Conservation (phyloP, 2,113 vertebrate species). For the Semnornis frantzii region DNA sequence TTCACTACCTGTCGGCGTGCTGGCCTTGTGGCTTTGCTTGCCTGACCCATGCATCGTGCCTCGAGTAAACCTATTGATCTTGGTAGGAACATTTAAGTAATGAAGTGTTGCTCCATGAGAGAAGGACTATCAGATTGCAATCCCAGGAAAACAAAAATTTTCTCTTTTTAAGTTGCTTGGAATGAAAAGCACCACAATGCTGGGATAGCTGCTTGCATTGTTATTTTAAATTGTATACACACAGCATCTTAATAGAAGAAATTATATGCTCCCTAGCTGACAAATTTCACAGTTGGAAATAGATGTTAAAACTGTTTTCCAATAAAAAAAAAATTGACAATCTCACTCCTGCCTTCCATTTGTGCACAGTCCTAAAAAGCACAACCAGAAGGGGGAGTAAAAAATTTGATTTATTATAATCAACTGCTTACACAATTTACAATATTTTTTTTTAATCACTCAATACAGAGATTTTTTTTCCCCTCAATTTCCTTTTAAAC, state of each 20-base stretch:
- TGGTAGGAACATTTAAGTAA: background rate
- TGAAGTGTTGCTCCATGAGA: background rate
- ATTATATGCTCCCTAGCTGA: conserved; percentile 66
- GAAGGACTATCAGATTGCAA: background rate
- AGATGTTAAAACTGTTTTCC: conserved; percentile 74
- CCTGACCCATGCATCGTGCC: background rate
- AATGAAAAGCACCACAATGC: background rate
- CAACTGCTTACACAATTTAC: conserved; percentile 10
- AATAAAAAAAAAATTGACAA: conserved; percentile 69
- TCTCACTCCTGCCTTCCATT: conserved; percentile 29
- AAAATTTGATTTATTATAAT: conserved; percentile 51
- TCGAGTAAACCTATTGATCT: background rate
- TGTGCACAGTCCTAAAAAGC: conserved; percentile 26
- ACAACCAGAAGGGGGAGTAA: background rate
- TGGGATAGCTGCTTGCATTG: conserved; percentile 24
- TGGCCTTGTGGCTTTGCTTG: background rate
- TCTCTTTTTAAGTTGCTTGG: background rate
- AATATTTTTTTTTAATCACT: conserved; percentile 47
- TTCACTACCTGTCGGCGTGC: background rate
- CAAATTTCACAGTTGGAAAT: conserved; percentile 73
- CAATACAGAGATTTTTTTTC: background rate
- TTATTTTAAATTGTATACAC: conserved; percentile 70
- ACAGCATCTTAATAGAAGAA: conserved; percentile 45
- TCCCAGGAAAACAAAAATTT: background rate
- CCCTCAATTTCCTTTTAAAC: conserved; percentile 27